Percentiles rank a stretch among this genome's conserved stretches.
Evolutionary conservation across 2,113 vertebrate genomes (phyloP).

Genomic region (Sphyrna mokarran): DNA sequence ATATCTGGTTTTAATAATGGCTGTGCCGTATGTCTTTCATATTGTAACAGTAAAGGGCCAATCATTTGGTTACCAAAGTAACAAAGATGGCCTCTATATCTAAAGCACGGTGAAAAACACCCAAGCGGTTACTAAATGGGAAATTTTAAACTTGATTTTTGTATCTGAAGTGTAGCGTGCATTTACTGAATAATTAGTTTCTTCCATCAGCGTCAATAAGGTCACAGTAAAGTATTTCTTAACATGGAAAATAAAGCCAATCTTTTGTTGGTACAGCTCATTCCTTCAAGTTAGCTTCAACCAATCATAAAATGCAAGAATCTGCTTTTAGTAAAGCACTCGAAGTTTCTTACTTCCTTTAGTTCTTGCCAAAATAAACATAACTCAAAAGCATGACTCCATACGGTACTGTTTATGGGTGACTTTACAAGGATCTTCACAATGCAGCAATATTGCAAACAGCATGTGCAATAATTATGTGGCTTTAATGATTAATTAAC

Average conservation of each 20-base stretch:
- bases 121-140: neutral
- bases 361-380: conserved; percentile 17
- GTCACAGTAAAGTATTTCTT: neutral
- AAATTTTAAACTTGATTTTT: neutral
- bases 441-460: neutral
- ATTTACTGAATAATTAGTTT: conserved; percentile 10
- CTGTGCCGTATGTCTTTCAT: neutral
- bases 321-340: conserved; percentile 4
- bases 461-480: neutral
- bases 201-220: neutral
- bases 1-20: neutral
- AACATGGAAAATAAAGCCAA: neutral
- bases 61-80: neutral
- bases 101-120: neutral
- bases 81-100: conserved; percentile 13
- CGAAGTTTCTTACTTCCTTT: neutral
- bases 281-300: neutral
- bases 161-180: neutral
- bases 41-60: neutral
- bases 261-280: neutral
- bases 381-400: conserved; percentile 9
- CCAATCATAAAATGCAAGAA: neutral
- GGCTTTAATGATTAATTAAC: conserved; percentile 24
- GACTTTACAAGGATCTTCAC: neutral
- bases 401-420: neutral